phyloP scores from a whole-genome alignment of 2,113 vertebrate genomes.

The Tetrax tetrax region DNA sequence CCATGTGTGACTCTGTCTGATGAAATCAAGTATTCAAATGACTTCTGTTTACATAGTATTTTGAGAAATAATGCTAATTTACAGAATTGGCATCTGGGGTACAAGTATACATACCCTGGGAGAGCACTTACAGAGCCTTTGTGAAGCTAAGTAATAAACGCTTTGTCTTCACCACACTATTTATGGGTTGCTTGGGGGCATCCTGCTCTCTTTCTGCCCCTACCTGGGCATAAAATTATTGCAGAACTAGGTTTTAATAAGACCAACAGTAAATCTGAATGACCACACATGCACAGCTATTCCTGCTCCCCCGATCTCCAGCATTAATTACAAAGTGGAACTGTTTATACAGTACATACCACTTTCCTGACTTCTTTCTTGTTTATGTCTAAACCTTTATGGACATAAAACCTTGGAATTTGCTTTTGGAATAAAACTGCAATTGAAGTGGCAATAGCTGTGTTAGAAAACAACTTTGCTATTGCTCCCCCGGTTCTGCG shows the following conservation, averaged over 20 bases:
- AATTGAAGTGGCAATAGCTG: constrained; percentile 23
- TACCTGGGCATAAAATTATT: constrained; percentile 75
- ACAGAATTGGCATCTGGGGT: constrained; percentile 67
- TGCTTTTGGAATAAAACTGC: constrained; percentile 57
- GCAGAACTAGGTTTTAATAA: constrained; percentile 66
- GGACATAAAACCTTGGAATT: constrained; percentile 67
- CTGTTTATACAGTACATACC: constrained; percentile 36
- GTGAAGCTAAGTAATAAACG: constrained; percentile 78
- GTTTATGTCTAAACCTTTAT: constrained; percentile 68
- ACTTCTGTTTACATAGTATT: constrained; percentile 69
- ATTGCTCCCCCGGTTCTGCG: not conserved
- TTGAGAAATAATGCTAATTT: constrained; percentile 76
- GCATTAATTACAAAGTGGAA: constrained; percentile 51
- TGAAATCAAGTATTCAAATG: constrained; percentile 67
- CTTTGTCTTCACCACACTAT: constrained; percentile 82
- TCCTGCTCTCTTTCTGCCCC: constrained; percentile 72
- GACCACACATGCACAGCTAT: constrained; percentile 46
- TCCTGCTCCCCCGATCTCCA: constrained; percentile 27
- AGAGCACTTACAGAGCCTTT: constrained; percentile 71
- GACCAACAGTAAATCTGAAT: constrained; percentile 72
- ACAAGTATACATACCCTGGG: constrained; percentile 52
- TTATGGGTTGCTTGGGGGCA: constrained; percentile 82
- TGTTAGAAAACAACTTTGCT: not conserved
- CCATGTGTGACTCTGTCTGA: constrained; percentile 11
- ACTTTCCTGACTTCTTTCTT: constrained; percentile 51